Conservation (phyloP, 2,113 vertebrate genomes). For the Alethe diademata region DNA sequence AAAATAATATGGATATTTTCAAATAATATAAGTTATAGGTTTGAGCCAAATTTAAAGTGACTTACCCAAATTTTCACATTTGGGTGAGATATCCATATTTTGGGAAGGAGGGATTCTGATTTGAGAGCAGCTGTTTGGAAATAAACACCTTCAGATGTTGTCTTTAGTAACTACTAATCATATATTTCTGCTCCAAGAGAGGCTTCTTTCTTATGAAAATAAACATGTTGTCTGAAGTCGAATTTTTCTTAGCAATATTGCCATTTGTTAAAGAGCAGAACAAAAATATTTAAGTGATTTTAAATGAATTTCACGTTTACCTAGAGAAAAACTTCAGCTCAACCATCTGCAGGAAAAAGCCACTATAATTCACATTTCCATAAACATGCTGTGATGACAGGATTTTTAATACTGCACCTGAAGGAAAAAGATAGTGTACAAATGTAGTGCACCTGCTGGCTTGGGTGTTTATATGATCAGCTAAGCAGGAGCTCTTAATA, state of each 20-base stretch:
- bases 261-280: background rate
- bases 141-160: background rate
- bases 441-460: conserved; percentile 66
- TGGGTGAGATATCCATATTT: background rate
- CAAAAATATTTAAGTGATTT: background rate
- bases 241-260: background rate
- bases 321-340: conserved; percentile 18
- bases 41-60: background rate
- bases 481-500: conserved; percentile 65
- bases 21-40: background rate
- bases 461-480: conserved; percentile 60
- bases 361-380: conserved; percentile 46
- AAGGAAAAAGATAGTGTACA: conserved; percentile 60
- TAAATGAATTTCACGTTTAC: conserved; percentile 10
- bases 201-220: background rate
- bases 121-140: background rate
- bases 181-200: background rate
- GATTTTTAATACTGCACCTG: conserved; percentile 53
- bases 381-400: conserved; percentile 54
- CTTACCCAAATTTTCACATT: background rate
- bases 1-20: background rate
- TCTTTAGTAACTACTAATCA: background rate
- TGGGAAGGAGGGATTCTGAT: background rate
- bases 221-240: background rate
- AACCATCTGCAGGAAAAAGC: conserved; percentile 28